Evolutionary conservation across 2,797 vertebrate species (phyloP), one percentile per base, ranked within the genome.

Genomic region (Microcaecilia unicolor): DNA sequence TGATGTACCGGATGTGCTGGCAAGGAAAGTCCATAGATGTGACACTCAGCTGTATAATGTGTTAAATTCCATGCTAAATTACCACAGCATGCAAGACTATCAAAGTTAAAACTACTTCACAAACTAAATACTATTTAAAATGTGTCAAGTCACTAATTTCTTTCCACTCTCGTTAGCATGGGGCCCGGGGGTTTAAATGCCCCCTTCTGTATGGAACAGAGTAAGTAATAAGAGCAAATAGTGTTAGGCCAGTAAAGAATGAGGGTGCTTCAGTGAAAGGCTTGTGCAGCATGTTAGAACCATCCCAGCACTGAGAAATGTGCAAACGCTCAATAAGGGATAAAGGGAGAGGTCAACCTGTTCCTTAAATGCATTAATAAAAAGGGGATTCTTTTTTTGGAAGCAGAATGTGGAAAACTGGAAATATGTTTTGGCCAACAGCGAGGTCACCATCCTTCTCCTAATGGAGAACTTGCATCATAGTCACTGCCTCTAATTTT

Each of bases 11-110:
- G 41, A 50, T 31, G 41, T 48, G 37, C 62, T 67, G 71, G 45
- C 58, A 58, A 76, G 78, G 65, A 74, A 76, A 83, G 78, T 88
- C 88, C 90, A 89, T 80, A 92, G 92, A 92, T 92, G 91, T 93
- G 89, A 91, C 80, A 89, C 90, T 93, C 90, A 86, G 70, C 81
- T 80, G 67, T 49, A 73, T 44, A 66, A 86, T 80, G 90, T 57
- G 77, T 85, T 70, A 83, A 73, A 81, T 64, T 51, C 64, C 88
- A 87, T 88, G 81, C 86, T 69, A 62, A 60, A 66, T 52, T n/a
- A 67, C 73, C 76, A 74, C 65, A 67, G 51, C 89, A 88, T 88
- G 90, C 90, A 62, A 46, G 45, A 48, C 50, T 43, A 57, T 64
- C 55, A 76, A 73, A 45, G 34, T 0, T 20, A 57, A 20, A 13